These are phyloP conservation scores for Phymorhynchus buccinoides DNA, from an alignment of 1,140 invertebrate genomes.

Conservation along the genomic window DNA sequence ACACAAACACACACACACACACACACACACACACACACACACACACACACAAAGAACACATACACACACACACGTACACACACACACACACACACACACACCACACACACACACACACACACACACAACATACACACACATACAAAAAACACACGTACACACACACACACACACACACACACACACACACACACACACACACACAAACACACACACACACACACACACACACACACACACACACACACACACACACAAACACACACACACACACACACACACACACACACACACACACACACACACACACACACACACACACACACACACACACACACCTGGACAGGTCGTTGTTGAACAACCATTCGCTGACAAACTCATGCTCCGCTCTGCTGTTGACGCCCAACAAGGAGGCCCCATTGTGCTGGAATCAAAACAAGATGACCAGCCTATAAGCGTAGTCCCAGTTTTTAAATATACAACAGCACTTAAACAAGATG, in stretches of 20 bases:
- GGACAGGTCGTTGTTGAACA: slow-evolving; percentile 35
- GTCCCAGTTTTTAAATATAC: too few species aligned
- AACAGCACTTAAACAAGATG: too few species aligned
- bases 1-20: too few species aligned
- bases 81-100: too few species aligned
- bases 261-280: background rate
- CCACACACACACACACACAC: too few species aligned
- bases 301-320: background rate
- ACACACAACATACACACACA: too few species aligned
- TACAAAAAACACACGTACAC: background rate
- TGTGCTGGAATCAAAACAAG: slow-evolving; percentile 26
- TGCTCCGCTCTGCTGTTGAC: slow-evolving; percentile 39
- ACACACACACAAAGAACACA: too few species aligned
- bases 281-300: background rate
- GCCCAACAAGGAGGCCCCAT: slow-evolving; percentile 41
- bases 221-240: background rate
- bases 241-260: background rate
- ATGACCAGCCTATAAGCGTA: background rate
- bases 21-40: too few species aligned
- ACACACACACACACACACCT: slow-evolving; percentile 12
- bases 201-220: background rate
- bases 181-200: background rate
- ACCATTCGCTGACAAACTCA: slow-evolving; percentile 40
- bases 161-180: background rate
- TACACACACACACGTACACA: too few species aligned